Percentiles rank a stretch among this genome's conserved stretches.
These are phyloP conservation scores for Eudyptes chrysolophus DNA, from an alignment of 2,113 vertebrate species.

Conservation along the genomic window DNA sequence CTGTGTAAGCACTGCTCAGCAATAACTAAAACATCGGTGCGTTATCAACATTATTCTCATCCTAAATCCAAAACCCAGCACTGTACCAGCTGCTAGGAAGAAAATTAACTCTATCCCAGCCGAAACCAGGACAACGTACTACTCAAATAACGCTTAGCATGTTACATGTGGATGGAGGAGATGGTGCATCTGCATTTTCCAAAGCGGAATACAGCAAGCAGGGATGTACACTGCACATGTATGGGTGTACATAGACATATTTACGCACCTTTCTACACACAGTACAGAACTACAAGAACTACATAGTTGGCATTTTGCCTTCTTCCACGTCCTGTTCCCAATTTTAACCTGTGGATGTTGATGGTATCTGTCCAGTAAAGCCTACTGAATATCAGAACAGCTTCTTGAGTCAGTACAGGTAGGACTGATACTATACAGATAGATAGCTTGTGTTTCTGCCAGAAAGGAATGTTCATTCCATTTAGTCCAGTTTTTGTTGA, in stretches of 20 bases:
- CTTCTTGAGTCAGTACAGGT: background rate
- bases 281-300: background rate
- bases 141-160: background rate
- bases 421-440: background rate
- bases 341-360: background rate
- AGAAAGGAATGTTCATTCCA: background rate
- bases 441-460: background rate
- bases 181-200: background rate
- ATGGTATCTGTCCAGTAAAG: background rate
- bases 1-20: too few relatives aligned
- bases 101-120: too few relatives aligned
- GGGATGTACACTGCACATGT: background rate
- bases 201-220: background rate
- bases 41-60: too few relatives aligned
- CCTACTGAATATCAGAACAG: background rate
- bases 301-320: background rate
- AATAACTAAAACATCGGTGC: too few relatives aligned
- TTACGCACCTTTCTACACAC: background rate
- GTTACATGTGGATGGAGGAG: rapidly evolving
- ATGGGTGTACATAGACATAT: background rate
- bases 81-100: too few relatives aligned
- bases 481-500: background rate
- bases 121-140: background rate
- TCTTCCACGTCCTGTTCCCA: background rate
- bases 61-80: too few relatives aligned